Conservation (phyloP, 2,113 vertebrate genomes). For the Ranitomeya variabilis region DNA sequence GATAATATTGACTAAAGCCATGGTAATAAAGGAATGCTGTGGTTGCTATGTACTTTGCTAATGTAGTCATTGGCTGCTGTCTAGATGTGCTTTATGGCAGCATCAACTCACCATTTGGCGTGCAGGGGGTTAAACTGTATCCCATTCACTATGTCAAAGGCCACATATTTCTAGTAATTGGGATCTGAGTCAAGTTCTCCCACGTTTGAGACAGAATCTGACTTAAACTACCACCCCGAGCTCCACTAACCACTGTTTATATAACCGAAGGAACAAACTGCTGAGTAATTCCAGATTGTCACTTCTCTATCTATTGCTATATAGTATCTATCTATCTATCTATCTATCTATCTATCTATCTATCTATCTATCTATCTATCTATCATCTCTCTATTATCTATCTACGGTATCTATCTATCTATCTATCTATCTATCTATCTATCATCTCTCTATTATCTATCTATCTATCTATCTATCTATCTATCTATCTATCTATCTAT, state of each 20-base stretch:
- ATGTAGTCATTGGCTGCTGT: neutral
- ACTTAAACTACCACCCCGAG: neutral
- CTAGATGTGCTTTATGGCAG: neutral
- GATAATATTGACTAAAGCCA: slow-evolving; percentile 44
- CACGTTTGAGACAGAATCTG: slow-evolving; percentile 40
- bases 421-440: slow-evolving; percentile 4
- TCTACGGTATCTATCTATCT: neutral
- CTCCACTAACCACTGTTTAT: slow-evolving; percentile 33
- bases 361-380: slow-evolving; percentile 18
- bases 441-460: neutral
- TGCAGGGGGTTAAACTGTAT: slow-evolving; percentile 22
- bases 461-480: slow-evolving; percentile 1
- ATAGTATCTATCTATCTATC: neutral
- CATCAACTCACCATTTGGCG: neutral
- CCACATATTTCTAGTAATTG: slow-evolving; percentile 54
- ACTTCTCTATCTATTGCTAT: neutral
- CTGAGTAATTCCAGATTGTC: neutral
- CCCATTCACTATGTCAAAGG: slow-evolving; percentile 38
- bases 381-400: slow-evolving; percentile 11
- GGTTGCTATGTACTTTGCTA: slow-evolving; percentile 1
- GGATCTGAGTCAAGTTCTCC: slow-evolving; percentile 55
- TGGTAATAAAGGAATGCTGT: neutral
- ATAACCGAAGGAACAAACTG: slow-evolving; percentile 27
- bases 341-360: neutral
- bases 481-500: slow-evolving; percentile 36